Evolutionary conservation across 1,140 invertebrate species (phyloP).

Genomic region (Pseudomyrmex cubaensis): DNA sequence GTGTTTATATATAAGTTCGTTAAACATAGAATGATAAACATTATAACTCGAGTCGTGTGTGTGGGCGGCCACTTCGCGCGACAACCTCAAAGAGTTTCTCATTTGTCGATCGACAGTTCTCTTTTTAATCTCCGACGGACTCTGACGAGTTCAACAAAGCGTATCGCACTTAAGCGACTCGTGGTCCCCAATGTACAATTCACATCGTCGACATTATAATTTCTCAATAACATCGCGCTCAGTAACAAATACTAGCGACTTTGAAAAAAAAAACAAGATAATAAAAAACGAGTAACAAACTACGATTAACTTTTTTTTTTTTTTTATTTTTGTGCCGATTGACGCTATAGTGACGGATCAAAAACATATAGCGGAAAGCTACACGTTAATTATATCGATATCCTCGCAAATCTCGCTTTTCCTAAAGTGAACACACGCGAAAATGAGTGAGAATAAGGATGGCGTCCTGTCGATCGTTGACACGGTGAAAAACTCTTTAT

Average conservation of each 20-base stretch:
- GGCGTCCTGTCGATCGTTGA: slow-evolving; percentile 30
- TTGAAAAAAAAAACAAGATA: background rate
- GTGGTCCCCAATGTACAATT: slow-evolving; percentile 41
- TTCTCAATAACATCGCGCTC: background rate
- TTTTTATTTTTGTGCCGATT: slow-evolving; percentile 11
- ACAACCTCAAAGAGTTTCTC: slow-evolving; percentile 40
- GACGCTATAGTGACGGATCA: background rate
- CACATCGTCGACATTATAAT: background rate
- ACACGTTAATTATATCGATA: background rate
- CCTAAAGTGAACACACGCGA: background rate
- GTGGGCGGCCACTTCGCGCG: slow-evolving; percentile 31
- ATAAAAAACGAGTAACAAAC: background rate
- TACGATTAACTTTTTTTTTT: background rate
- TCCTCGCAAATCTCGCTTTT: background rate
- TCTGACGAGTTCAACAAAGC: background rate
- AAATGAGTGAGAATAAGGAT: background rate
- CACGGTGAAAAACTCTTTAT: slow-evolving; percentile 23
- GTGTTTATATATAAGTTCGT: slow-evolving; percentile 41
- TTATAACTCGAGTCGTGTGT: slow-evolving; percentile 41
- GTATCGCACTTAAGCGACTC: slow-evolving; percentile 23
- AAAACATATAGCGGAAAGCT: background rate
- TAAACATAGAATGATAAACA: slow-evolving; percentile 58
- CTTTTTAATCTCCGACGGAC: background rate
- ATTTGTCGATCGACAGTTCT: slow-evolving; percentile 41
- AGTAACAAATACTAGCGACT: background rate